Base-by-base conservation (phyloP, 2,888 invertebrate species). In the Parnassius smintheus region DNA sequence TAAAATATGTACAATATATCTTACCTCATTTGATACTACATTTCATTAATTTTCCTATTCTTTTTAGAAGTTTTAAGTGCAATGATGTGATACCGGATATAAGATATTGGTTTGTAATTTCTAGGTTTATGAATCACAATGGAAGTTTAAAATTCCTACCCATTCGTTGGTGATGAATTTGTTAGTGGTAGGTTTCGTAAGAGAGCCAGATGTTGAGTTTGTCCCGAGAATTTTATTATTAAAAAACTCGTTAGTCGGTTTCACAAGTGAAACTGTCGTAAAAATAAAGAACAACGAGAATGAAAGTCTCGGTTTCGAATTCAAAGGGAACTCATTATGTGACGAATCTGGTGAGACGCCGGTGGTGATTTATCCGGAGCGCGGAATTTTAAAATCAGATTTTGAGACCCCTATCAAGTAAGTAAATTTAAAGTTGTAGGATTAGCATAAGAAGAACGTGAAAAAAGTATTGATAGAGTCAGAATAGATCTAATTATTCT, bases 181-280 rank as follows among this genome's bases (percentile, higher is more conserved):
- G 75, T 76, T 95, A 22, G 86, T 96, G 12, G 94, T 94, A 22
- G 95, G 94, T 11, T 78, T 90, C 54, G 94, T 94, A 0, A 84
- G 92, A 63, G 95, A 95, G 70, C 94, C 96, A 0, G 91, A 92
- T 22, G 92, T 95, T 7, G 83, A 88, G 57, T 94, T 95, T 74
- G 85, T 92, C 22, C 90, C 93, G 35, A 92, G 93, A 0, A 93
- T 94, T 72, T 76, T 95, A 62, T 83, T 92, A 56, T 91, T 95
- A 74, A 92, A 92, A 66, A 93, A 94, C 64, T 93, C 95, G 0
- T 80, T 95, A 11, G 88, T 94, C 54, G 94, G 94, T 71, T 88
- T 92, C 61, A 88, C 87, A 2, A 82, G 88, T 1, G 81, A 78
- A 1, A 86, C 91, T 56, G 67, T 80, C 1, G 80, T 94, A 1